Percentiles rank a stretch among this genome's conserved stretches.
These are phyloP conservation scores for Brachypalpus laphriformis DNA, from an alignment of 2,888 invertebrate species.

Conservation along the genomic window DNA sequence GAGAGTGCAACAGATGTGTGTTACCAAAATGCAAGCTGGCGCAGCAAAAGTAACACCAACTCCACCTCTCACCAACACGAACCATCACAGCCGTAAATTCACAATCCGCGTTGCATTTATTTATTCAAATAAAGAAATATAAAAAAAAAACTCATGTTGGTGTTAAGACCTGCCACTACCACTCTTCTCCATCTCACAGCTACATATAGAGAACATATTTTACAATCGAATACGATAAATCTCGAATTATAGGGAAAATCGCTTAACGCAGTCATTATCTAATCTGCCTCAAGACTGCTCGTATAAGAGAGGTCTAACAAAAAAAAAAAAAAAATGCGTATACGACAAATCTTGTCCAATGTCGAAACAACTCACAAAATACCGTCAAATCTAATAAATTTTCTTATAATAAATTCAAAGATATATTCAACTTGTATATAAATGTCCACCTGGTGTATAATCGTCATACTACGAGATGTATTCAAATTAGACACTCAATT, in stretches of 20 bases:
- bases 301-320: conserved; percentile 7
- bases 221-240: conserved; percentile 67
- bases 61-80: conserved; percentile 9
- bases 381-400: conserved; percentile 63
- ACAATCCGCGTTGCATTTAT: conserved; percentile 62
- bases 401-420: conserved; percentile 63
- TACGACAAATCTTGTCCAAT: conserved; percentile 54
- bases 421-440: conserved; percentile 11
- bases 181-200: conserved; percentile 17
- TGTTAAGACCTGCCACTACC: conserved; percentile 37
- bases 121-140: conserved; percentile 61
- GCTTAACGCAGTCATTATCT: conserved; percentile 68
- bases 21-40: conserved; percentile 33
- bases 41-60: conserved; percentile 8
- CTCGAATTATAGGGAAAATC: conserved; percentile 63
- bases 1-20: conserved; percentile 63
- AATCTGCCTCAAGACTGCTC: conserved; percentile 36
- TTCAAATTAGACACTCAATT: conserved; percentile 74
- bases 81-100: conserved; percentile 51
- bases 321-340: conserved; percentile 17
- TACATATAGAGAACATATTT: conserved; percentile 41
- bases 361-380: conserved; percentile 52
- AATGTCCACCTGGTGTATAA: conserved; percentile 54
- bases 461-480: conserved; percentile 66
- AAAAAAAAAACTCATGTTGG: conserved; percentile 20